These are phyloP conservation scores for Neosalanx taihuensis DNA, from an alignment of 2,797 vertebrate genomes.

Conservation along the genomic window DNA sequence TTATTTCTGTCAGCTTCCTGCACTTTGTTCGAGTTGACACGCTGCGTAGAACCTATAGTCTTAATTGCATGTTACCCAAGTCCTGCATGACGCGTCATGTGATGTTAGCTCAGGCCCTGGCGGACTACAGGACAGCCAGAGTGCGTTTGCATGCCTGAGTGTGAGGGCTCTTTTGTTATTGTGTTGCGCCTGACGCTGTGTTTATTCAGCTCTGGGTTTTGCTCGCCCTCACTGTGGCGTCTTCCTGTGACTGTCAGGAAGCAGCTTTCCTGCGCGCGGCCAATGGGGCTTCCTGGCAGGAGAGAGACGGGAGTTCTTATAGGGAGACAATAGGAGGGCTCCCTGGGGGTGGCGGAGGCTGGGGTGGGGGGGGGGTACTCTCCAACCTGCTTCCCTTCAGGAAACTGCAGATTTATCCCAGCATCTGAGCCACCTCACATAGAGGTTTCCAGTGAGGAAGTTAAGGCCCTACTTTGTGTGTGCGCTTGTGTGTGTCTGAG, in stretches of 20 bases:
- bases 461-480: slow-evolving; percentile 10
- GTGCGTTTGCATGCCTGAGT: slow-evolving; percentile 25
- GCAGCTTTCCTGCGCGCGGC: slow-evolving; percentile 65
- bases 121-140: neutral
- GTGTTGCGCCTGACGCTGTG: slow-evolving; percentile 14
- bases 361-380: slow-evolving; percentile 40
- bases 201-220: slow-evolving; percentile 59
- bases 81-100: slow-evolving; percentile 50
- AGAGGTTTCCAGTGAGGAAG: slow-evolving; percentile 3
- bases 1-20: slow-evolving; percentile 8
- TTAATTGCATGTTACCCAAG: slow-evolving; percentile 50
- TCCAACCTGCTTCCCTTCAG: slow-evolving; percentile 67
- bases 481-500: slow-evolving; percentile 6
- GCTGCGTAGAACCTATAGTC: slow-evolving; percentile 20
- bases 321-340: slow-evolving; percentile 74
- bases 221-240: slow-evolving; percentile 54
- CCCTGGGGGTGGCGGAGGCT: slow-evolving; percentile 45
- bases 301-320: slow-evolving; percentile 50
- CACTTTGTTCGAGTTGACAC: neutral
- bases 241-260: slow-evolving; percentile 73
- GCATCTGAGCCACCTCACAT: slow-evolving; percentile 37
- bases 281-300: slow-evolving; percentile 67
- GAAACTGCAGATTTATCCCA: slow-evolving; percentile 69
- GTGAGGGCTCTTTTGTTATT: slow-evolving; percentile 3
- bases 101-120: slow-evolving; percentile 28